Base-by-base conservation (phyloP, 2,113 vertebrate species). In the Hystrix cristata region DNA sequence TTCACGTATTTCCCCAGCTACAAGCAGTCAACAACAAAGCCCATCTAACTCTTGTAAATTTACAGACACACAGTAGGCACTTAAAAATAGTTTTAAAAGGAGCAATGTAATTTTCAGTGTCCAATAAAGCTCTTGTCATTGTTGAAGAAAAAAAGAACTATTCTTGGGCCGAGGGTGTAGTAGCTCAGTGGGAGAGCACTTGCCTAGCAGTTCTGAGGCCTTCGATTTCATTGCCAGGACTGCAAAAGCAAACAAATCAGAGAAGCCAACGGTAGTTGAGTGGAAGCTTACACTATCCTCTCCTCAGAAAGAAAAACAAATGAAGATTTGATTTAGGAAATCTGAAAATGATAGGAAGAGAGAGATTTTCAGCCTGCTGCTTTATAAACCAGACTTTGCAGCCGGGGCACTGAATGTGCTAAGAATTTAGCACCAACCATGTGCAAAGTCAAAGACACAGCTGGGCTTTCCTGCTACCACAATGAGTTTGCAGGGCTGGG, bases 51-150 rank as follows among this genome's bases (percentile, higher is more conserved):
- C 60, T 16, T 25, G 14, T 48, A 53, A 46, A 83, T 67, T 53
- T 87, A 64, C 14, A 3, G 21, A 53, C 31, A 64, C 51, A 34
- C 31, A 81, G 31, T 46, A 57, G 38, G 57, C 19, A 19, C 6
- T 13, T 90, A n/a, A n/a, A 91, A 62, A 79, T 65, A 27, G n/a
- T 51, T 67, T 53, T 94, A 89, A 76, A 79, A 81, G 59, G 94
- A 82, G 34, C n/a, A 51, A n/a, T 27, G 67, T 8, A 55, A 86
- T 69, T 92, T 31, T 71, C 55, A 87, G 80, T 80, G 90, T 81
- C 79, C 80, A 81, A 4, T 80, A 29, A 80, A 84, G 27, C 14
- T 5, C 27, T 86, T 55, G 57, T 64, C 84, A 80, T 38, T 12
- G 15, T 69, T 43, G 18, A 89, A 46, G 15, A 48, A 8, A 67